A percentile compares a stretch with the other conserved stretches of the same genome.
Conservation (phyloP, 2,113 vertebrate species). For the Hoplias malabaricus region DNA sequence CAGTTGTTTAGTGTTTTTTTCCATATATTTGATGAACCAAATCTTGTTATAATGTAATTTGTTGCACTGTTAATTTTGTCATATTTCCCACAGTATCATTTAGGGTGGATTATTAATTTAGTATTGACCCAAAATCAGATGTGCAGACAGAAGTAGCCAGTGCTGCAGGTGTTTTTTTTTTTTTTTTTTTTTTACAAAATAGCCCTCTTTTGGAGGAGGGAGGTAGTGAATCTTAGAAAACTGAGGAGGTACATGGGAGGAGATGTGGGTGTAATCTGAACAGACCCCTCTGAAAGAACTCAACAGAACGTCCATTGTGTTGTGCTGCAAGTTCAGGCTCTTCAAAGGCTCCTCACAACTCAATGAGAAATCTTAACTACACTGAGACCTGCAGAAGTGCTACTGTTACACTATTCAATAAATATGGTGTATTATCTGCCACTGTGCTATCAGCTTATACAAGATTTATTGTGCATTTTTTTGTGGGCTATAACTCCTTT, state of each 20-base stretch:
- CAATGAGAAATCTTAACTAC: neutral
- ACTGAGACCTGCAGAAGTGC: neutral
- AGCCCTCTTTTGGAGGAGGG: neutral
- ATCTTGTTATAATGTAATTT: no score
- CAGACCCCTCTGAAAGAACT: constrained; percentile 15
- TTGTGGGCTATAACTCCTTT: neutral
- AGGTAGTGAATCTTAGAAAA: neutral
- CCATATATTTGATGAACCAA: no score
- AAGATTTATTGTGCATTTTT: neutral
- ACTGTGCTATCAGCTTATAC: neutral
- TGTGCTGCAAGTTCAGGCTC: constrained; percentile 14
- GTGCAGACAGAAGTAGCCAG: neutral
- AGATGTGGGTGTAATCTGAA: constrained; percentile 42
- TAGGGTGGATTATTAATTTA: no score
- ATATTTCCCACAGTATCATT: no score
- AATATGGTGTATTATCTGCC: neutral
- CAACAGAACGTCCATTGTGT: constrained; percentile 52
- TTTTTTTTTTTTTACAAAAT: neutral
- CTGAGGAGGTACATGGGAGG: neutral
- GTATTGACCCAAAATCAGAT: no score
- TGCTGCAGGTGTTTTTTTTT: neutral
- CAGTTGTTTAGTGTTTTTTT: no score
- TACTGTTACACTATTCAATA: constrained; percentile 5
- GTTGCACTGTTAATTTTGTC: no score
- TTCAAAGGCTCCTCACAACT: constrained; percentile 36